phyloP scores from a whole-genome alignment of 2,888 invertebrate genomes.

The Nephrotoma guestfalica region DNA sequence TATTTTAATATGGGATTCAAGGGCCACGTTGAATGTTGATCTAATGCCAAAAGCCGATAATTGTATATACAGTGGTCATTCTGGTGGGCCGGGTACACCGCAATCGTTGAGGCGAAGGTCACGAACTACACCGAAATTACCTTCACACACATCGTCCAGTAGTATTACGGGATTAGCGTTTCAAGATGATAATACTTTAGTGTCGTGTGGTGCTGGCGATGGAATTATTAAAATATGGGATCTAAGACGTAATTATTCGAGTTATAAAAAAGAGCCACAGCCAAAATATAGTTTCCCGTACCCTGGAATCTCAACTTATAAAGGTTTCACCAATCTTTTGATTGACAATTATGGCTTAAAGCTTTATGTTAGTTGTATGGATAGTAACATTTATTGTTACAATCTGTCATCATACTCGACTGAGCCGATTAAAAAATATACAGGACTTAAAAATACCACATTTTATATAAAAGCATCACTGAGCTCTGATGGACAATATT shows the following conservation, averaged over 20 bases:
- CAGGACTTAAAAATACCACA: conserved; percentile 62
- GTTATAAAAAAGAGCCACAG: conserved; percentile 49
- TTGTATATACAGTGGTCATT: conserved; percentile 39
- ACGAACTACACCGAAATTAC: conserved; percentile 29
- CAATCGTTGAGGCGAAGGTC: conserved; percentile 35
- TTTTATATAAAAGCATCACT: conserved; percentile 76
- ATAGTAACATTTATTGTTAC: conserved; percentile 72
- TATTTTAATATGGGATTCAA: conserved; percentile 72
- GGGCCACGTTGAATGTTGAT: conserved; percentile 35
- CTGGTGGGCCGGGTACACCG: conserved; percentile 34
- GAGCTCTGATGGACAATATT: conserved; percentile 64
- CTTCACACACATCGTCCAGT: conserved; percentile 41
- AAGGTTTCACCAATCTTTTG: conserved; percentile 63
- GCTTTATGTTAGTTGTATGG: conserved; percentile 77
- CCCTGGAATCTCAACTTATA: conserved; percentile 49
- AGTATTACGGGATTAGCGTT: conserved; percentile 75
- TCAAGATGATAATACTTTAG: conserved; percentile 60
- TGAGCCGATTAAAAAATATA: conserved; percentile 47
- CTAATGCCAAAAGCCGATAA: conserved; percentile 49
- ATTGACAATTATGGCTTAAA: conserved; percentile 52
- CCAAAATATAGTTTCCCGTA: conserved; percentile 62
- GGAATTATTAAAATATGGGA: conserved; percentile 82
- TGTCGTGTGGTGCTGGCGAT: conserved; percentile 79
- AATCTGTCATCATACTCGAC: conserved; percentile 55
- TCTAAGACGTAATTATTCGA: conserved; percentile 62